Evolutionary conservation across 2,113 vertebrate genomes (phyloP), one percentile per base, ranked within the genome.

Genomic region (Lonchura striata): DNA sequence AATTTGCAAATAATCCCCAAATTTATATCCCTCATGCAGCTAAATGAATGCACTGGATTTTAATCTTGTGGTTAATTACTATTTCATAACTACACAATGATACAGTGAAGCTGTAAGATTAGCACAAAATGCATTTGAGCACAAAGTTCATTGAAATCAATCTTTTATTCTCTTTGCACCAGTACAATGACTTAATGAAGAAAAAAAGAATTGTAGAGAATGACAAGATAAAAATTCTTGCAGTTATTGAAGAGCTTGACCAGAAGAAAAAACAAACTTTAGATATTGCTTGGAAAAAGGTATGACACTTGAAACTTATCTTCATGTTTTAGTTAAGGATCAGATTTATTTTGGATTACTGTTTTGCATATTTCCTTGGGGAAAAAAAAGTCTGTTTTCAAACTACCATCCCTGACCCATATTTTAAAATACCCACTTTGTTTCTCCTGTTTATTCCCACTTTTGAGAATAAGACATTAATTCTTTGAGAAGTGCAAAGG

Each of bases 121-220:
- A 63, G 37, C 28, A 42, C n/a, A 69, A 71, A 86, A 65, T 47
- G 20, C 70, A 27, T 71, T 54, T 88, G 11, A 78, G 11, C 31
- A 68, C 30, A 20, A 57, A 52, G 30, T 76, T 83, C 3, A 72
- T 31, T 75, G 35, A 93, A 77, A 69, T 69, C 1, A 20, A 8
- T 90, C 21, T 96, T 80, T 72, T 53, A 49, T 95, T 90, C 79
- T 88, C 50, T 7, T 91, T 75, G 54, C 86, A 68, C 33, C 90
- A 99, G 99, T 99, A 99, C 95, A 98, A 99, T 76, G 99, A 99
- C 79, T 97, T 99, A 95, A 98, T 98, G 98, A 99, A 98, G 97
- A 99, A 98, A 97, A 99, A 98, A 96, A 98, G 98, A 95, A 99
- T 99, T 60, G 99, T 99, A 63, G 99, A 99, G 97, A 99, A 98